Conservation (phyloP, 2,888 invertebrate species). For the Ariolimax columbianus region DNA sequence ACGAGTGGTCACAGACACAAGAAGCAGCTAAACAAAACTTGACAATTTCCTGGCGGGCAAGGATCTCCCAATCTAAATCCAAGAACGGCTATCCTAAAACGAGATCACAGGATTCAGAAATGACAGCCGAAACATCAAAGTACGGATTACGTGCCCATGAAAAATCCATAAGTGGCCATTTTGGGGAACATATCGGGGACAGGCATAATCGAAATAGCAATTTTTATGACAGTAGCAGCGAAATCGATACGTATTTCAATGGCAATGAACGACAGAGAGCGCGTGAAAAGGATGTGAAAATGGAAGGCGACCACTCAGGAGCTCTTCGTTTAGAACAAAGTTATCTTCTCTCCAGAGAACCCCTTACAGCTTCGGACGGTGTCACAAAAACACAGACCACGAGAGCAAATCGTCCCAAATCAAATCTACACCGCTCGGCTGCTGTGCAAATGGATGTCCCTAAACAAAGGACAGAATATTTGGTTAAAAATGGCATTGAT, state of each 20-base stretch:
- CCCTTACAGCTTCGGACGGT: background rate
- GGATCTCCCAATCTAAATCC: background rate
- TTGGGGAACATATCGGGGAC: background rate
- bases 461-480: conserved; percentile 11
- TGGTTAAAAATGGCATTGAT: conserved; percentile 4
- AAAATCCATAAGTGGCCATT: conserved; percentile 39
- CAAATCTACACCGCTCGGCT: conserved; percentile 9
- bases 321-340: background rate
- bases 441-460: conserved; percentile 19
- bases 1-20: background rate
- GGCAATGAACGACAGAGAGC: conserved; percentile 13
- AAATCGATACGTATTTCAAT: conserved; percentile 45
- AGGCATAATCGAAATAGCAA: conserved; percentile 30
- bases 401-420: conserved; percentile 8
- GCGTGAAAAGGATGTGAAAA: conserved; percentile 32
- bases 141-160: conserved; percentile 23
- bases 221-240: conserved; percentile 29
- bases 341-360: background rate
- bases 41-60: background rate
- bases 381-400: conserved; percentile 1
- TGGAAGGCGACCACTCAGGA: background rate
- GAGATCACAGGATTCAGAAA: conserved; percentile 11
- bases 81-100: conserved; percentile 22
- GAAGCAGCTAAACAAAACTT: background rate
- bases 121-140: background rate